These are phyloP conservation scores for Hyposoter dolosus DNA, from an alignment of 2,888 invertebrate species.

Conservation along the genomic window DNA sequence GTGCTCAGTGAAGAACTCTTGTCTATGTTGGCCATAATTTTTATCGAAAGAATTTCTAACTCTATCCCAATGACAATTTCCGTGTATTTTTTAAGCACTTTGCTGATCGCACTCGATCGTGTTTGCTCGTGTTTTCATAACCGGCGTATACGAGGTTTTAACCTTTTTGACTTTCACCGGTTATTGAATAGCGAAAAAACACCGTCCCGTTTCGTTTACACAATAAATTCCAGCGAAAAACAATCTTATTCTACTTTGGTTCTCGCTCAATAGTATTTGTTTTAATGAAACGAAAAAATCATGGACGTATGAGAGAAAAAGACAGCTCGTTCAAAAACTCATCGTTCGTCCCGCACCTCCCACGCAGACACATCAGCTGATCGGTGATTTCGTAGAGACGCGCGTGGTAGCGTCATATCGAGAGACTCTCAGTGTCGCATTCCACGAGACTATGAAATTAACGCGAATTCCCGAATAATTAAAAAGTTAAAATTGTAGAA, in stretches of 20 bases:
- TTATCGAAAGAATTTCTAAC: background rate
- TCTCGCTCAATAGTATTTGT: background rate
- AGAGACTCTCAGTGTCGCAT: background rate
- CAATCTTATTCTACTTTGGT: background rate
- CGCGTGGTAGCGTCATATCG: background rate
- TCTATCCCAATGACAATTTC: background rate
- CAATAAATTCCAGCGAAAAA: no score
- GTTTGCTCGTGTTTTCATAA: background rate
- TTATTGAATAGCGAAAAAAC: background rate
- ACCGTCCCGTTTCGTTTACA: background rate
- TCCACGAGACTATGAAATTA: background rate
- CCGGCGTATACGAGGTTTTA: background rate
- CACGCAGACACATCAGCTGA: background rate
- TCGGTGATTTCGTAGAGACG: background rate
- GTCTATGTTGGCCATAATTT: constrained; percentile 72
- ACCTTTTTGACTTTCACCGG: constrained; percentile 34
- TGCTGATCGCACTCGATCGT: background rate
- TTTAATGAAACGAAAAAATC: background rate
- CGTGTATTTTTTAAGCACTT: background rate
- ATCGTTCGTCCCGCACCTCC: background rate
- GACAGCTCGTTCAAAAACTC: background rate
- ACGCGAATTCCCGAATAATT: background rate
- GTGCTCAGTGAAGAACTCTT: constrained; percentile 71
- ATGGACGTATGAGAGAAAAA: background rate
- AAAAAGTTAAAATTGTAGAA: background rate